Percentiles rank a stretch among this genome's conserved stretches.
These are phyloP conservation scores for Panurus biarmicus DNA, from an alignment of 2,113 vertebrate genomes.

Conservation along the genomic window DNA sequence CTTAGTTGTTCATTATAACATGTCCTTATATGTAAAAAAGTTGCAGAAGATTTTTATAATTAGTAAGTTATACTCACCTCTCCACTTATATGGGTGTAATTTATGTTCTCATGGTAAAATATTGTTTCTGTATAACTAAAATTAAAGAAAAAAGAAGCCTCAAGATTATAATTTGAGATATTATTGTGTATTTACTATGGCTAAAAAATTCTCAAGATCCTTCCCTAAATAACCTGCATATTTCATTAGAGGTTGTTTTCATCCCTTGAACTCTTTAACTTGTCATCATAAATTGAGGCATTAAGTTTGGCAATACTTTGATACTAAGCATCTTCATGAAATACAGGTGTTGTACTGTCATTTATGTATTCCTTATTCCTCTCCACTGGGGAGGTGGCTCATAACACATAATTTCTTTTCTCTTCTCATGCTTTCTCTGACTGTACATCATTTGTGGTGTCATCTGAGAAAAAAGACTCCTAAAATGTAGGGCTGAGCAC, in stretches of 20 bases:
- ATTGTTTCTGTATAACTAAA: rapidly evolving
- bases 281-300: not conserved
- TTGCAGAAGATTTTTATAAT: not conserved
- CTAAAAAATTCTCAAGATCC: not conserved
- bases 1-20: not conserved
- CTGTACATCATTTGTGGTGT: not conserved
- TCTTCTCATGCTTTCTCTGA: not conserved
- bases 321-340: not conserved
- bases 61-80: not conserved
- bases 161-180: not conserved
- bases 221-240: not conserved
- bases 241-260: not conserved
- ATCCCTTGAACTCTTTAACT: not conserved
- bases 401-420: not conserved
- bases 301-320: not conserved
- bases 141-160: not conserved
- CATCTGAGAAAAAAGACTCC: not conserved
- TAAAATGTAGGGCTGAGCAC: not conserved
- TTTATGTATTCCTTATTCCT: not conserved
- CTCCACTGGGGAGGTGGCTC: not conserved
- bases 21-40: not conserved
- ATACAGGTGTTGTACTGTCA: not conserved
- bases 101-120: not conserved
- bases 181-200: rapidly evolving
- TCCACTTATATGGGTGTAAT: not conserved